Evolutionary conservation across 1,140 invertebrate genomes (phyloP), one percentile per base, ranked within the genome.

Genomic region (Panulirus ornatus): DNA sequence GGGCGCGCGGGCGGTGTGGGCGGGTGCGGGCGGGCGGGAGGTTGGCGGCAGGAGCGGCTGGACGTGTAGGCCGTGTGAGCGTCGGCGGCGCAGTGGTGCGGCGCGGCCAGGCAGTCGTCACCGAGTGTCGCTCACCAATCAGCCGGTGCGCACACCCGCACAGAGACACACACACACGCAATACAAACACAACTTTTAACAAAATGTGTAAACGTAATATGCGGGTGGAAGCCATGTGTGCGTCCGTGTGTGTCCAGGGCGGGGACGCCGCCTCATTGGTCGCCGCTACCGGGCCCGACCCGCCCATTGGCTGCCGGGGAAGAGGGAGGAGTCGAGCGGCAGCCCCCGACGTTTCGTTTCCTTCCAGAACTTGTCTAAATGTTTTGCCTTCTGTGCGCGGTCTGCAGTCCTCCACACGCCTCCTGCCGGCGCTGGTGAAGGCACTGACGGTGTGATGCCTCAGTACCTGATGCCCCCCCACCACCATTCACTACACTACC

Each of bases 161-260:
- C 91, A 91, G 85, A 92, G 90, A 92, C 92, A 92, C 85, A 92
- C 90, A 91, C 92, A 92, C 92, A 92, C 92, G 92, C 92, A 92
- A 92, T 92, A 91, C 92, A 92, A 92, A 92, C 89, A 91, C 92
- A 92, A 92, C 90, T 92, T 92, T 92, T 92, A 92, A 91, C 90
- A 92, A 92, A 92, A 92, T 92, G 90, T 92, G 92, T 92, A 92
- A 92, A 92, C 90, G 92, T 92, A 92, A 92, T 92, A 90, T 92
- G 89, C 89, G 87, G 88, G 88, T 84, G 83, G 54, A 58, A 84
- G 91, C 91, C 88, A 89, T 91, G 91, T 91, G 91, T 89, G 91
- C 91, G 91, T 91, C 86, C 88, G 91, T 91, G 91, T 89, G 87
- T 92, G 88, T 87, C 83, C 87, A 85, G 88, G 88, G 88, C 88